Conservation (phyloP, 2,888 invertebrate genomes). For the Cylloceria caligata region DNA sequence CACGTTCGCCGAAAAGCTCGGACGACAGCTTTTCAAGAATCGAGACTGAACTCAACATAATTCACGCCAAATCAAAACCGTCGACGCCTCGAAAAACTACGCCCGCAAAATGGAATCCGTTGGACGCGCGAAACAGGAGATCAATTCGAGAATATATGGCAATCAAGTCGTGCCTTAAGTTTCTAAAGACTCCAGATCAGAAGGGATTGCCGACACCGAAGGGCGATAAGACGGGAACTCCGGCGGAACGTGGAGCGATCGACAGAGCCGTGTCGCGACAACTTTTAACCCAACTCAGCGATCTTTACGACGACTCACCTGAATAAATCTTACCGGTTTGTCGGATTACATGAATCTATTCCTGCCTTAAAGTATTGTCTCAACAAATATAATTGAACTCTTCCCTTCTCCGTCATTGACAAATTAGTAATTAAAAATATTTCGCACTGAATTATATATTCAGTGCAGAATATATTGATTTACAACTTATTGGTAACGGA, state of each 20-base stretch:
- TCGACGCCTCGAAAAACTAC: not conserved
- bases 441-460: no score
- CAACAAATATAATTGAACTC: no score
- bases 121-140: constrained; percentile 45
- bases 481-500: no score
- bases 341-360: no score
- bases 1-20: not conserved
- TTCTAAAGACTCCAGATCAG: constrained; percentile 51
- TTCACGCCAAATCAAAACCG: constrained; percentile 1
- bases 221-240: constrained; percentile 43
- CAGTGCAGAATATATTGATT: no score
- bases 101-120: not conserved
- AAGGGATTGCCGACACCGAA: constrained; percentile 46
- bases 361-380: no score
- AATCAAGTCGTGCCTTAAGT: constrained; percentile 39
- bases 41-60: constrained; percentile 51
- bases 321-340: not conserved
- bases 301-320: constrained; percentile 58
- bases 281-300: constrained; percentile 44
- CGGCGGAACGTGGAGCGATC: constrained; percentile 18
- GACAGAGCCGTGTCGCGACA: constrained; percentile 49
- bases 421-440: not conserved
- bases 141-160: constrained; percentile 65
- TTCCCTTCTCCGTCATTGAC: not conserved
- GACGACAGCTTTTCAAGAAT: constrained; percentile 53